phyloP scores from a whole-genome alignment of 1,140 invertebrate species.

The Drosophila teissieri region DNA sequence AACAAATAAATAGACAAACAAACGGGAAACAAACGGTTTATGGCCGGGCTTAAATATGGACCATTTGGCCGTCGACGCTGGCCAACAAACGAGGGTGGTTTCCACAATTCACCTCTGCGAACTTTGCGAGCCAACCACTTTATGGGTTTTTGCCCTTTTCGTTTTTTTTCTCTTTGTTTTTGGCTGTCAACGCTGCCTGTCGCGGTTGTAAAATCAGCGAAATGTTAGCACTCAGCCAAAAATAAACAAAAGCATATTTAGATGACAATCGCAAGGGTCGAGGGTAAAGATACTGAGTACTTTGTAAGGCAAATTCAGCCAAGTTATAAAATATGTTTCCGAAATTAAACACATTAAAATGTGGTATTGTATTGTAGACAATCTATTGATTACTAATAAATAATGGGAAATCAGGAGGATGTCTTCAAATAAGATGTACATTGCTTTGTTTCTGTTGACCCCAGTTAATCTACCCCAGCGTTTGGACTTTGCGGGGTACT shows the following conservation, averaged over 20 bases:
- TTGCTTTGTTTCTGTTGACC: not conserved
- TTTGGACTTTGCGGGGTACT: not conserved
- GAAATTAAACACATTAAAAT: too few species aligned
- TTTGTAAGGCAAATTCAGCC: not conserved
- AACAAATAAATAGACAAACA: conserved; percentile 22
- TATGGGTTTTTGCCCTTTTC: not conserved
- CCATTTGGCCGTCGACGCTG: conserved; percentile 4
- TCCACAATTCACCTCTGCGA: not conserved
- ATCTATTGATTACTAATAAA: too few species aligned
- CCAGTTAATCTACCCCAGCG: not conserved
- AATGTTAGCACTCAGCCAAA: conserved; percentile 18
- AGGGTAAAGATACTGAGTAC: not conserved
- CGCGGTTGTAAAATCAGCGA: conserved; percentile 61
- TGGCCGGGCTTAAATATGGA: conserved; percentile 49
- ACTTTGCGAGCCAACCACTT: not conserved
- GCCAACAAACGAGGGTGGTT: conserved; percentile 12
- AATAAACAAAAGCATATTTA: conserved; percentile 3
- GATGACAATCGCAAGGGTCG: not conserved
- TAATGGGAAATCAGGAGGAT: too few species aligned
- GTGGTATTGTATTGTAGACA: too few species aligned
- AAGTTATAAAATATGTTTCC: not conserved
- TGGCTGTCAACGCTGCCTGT: conserved; percentile 46
- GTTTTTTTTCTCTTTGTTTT: not conserved
- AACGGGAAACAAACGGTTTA: conserved; percentile 53
- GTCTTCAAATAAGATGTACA: not conserved